Evolutionary conservation across 2,888 invertebrate genomes (phyloP).

Genomic region (Drepanosiphum platanoidis): DNA sequence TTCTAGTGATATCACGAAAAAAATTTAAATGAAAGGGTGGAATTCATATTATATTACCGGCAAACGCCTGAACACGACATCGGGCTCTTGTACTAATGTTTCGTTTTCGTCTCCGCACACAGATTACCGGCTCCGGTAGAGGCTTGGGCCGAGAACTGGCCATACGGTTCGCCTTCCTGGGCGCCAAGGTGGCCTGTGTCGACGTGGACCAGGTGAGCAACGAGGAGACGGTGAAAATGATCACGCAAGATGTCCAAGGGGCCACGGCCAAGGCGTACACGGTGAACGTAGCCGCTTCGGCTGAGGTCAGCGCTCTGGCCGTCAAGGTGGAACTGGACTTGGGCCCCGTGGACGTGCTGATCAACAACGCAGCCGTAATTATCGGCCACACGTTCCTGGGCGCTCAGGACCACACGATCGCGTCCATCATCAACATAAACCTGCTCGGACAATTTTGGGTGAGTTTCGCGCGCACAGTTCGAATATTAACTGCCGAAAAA

Average conservation of each 20-base stretch:
- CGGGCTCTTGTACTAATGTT: no score
- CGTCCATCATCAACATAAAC: constrained; percentile 64
- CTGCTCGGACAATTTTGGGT: constrained; percentile 64
- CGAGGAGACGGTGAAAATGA: constrained; percentile 59
- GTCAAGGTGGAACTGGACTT: constrained; percentile 63
- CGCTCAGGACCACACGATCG: constrained; percentile 57
- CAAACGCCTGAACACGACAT: neutral
- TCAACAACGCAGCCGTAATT: constrained; percentile 64
- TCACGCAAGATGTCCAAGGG: constrained; percentile 21
- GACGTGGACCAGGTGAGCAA: constrained; percentile 63
- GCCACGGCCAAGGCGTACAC: constrained; percentile 62
- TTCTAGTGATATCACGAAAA: no score
- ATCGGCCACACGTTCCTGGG: constrained; percentile 54
- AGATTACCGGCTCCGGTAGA: constrained; percentile 64
- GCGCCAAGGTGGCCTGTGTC: constrained; percentile 63
- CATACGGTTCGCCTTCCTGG: constrained; percentile 62
- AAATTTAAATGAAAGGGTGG: no score
- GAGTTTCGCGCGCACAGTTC: constrained; percentile 25
- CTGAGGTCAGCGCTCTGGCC: constrained; percentile 62
- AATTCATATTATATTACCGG: no score
- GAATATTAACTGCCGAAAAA: no score
- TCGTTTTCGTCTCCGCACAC: neutral
- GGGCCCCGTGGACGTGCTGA: constrained; percentile 63
- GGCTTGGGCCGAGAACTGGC: constrained; percentile 63
- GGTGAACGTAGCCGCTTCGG: constrained; percentile 63